Evolutionary conservation across 2,888 invertebrate species (phyloP).

Genomic region (Tyria jacobaeae): DNA sequence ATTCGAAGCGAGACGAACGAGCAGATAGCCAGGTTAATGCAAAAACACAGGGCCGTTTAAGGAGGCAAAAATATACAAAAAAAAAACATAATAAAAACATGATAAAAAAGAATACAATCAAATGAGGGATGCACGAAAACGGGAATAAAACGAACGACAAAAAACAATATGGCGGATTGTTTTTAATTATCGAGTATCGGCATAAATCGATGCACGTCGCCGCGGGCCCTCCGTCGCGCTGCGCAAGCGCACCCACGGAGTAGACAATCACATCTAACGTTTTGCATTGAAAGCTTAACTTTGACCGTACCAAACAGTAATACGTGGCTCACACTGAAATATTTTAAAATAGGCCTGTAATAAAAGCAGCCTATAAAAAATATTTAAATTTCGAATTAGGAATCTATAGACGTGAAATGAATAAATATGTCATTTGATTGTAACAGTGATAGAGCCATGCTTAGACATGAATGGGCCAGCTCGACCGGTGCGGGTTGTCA

Average conservation of each 20-base stretch:
- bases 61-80: conserved; percentile 61
- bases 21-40: conserved; percentile 74
- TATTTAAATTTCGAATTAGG: no score
- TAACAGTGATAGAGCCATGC: no score
- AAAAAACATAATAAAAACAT: conserved; percentile 57
- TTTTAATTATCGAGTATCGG: conserved; percentile 87
- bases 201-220: conserved; percentile 86
- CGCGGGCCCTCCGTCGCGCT: conserved; percentile 73
- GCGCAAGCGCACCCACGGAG: conserved; percentile 62
- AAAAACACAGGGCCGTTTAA: conserved; percentile 67
- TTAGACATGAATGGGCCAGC: no score
- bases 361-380: no score
- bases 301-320: no score
- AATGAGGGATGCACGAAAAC: conserved; percentile 85
- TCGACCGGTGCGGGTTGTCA: no score
- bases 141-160: conserved; percentile 81
- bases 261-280: conserved; percentile 37
- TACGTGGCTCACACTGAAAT: no score
- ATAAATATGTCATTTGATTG: no score
- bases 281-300: no score
- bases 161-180: conserved; percentile 86
- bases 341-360: no score
- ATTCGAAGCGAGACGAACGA: conserved; percentile 66
- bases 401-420: no score
- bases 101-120: conserved; percentile 81